Base-by-base conservation (phyloP, 2,888 invertebrate species). In the Agrochola lota region DNA sequence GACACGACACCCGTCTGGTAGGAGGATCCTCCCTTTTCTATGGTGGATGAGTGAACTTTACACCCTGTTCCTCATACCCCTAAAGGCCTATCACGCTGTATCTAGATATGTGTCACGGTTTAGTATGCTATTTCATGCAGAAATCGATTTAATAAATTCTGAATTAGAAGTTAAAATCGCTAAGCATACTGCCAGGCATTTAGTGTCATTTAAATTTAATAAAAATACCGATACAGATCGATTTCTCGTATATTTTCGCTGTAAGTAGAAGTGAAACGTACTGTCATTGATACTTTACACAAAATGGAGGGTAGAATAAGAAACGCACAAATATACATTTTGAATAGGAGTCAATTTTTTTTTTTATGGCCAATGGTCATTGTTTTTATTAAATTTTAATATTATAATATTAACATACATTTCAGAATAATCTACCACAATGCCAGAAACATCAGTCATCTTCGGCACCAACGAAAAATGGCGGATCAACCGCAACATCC, bases 401-500 rank as follows among this genome's bases (percentile, higher is more conserved):
- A n/a, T n/a, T n/a, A n/a, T n/a, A n/a, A 43, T 43, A 46, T 46
- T 7, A 49, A 49, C 20, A 52, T 52, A 52, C 2, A 52, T 52
- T 83, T 57, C 86, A 84, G 84, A 57, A 15, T 64, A 70, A 78
- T 26, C 40, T 1, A 11, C 9, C 60, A 91, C 62, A 76, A 94
- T 95, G 94, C 88, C 92, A 0, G 92, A 93, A 20, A 71, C 91
- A 2, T 59, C 89, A 4, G 92, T 94, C 6, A 93, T 95, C 6
- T 97, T 97, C 86, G 96, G 96, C 30, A 96, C 97, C 2, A 95
- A 97, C 46, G 98, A 98, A 91, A 97, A 97, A 95, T 97, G 98
- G 97, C 97, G 98, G 67, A 99, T 99, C 90, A 97, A 98, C 92
- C 98, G 98, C 90, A 99, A 99, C 94, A 98, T 99, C 64, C 94